A percentile compares a stretch with the other conserved stretches of the same genome.
Evolutionary conservation across 2,888 invertebrate species (phyloP).

Genomic region (Empis livida): DNA sequence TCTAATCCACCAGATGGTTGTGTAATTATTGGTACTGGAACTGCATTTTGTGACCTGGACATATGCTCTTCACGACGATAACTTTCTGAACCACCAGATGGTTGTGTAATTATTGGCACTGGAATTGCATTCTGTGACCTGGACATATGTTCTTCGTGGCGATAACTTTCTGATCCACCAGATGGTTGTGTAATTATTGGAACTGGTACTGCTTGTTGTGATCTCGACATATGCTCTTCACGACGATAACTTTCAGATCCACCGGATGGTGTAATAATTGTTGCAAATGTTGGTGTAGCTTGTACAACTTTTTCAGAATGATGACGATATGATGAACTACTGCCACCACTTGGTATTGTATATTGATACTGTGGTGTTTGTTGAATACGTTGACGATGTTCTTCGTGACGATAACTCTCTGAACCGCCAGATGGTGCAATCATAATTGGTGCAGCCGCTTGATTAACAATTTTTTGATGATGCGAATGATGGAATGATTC

Average conservation of each 20-base stretch:
- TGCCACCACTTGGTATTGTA: slow-evolving; percentile 9
- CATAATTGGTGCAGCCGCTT: slow-evolving; percentile 8
- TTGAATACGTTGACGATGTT: slow-evolving; percentile 1
- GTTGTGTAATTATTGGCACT: slow-evolving; percentile 15
- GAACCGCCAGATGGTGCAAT: slow-evolving; percentile 17
- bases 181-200: slow-evolving; percentile 7
- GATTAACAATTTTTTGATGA: slow-evolving; percentile 11
- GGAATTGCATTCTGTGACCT: slow-evolving; percentile 12
- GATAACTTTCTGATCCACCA: slow-evolving; percentile 17
- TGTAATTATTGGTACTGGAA: slow-evolving; percentile 13
- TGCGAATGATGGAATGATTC: slow-evolving; percentile 4
- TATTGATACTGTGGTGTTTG: slow-evolving; percentile 8
- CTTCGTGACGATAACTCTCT: slow-evolving; percentile 15
- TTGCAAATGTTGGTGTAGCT: slow-evolving; percentile 12
- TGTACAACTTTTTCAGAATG: slow-evolving; percentile 12
- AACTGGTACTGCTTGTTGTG: slow-evolving; percentile 8
- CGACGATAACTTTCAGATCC: slow-evolving; percentile 18
- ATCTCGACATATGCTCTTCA: slow-evolving; percentile 8
- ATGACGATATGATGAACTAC: slow-evolving; percentile 15
- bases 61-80: slow-evolving; percentile 19
- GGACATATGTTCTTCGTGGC: slow-evolving; percentile 17
- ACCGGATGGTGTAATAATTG: slow-evolving; percentile 12
- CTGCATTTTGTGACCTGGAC: slow-evolving; percentile 12
- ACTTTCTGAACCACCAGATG: slow-evolving; percentile 21
- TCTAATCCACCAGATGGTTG: slow-evolving; percentile 16